These are phyloP conservation scores for Callipepla californica DNA, from an alignment of 2,113 vertebrate species.

Conservation along the genomic window DNA sequence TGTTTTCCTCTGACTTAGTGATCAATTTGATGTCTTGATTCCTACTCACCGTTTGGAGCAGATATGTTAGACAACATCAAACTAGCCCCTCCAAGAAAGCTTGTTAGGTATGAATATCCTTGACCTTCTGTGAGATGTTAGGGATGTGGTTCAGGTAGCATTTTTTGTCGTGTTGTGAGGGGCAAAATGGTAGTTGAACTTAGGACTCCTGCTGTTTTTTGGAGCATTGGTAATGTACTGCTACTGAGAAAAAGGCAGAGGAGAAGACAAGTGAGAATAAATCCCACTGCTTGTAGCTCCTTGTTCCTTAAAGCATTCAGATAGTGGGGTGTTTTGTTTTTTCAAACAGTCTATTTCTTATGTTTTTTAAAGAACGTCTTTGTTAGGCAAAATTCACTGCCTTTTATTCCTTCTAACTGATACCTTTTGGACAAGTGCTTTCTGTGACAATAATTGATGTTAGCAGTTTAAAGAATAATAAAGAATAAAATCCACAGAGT, in stretches of 20 bases:
- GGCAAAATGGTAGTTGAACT: conserved; percentile 38
- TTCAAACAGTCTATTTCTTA: background rate
- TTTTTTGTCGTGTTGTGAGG: background rate
- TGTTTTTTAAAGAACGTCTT: conserved; percentile 6
- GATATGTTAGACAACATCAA: background rate
- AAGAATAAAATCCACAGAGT: background rate
- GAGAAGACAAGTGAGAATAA: background rate
- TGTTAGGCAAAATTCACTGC: background rate
- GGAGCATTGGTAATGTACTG: conserved; percentile 15
- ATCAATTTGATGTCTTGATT: conserved; percentile 21
- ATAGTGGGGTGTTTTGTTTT: background rate
- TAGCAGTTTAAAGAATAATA: conserved; percentile 6
- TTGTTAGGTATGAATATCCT: conserved; percentile 32
- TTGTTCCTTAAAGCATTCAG: background rate
- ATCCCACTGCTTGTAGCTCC: background rate
- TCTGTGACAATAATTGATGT: background rate
- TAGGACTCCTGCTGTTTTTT: background rate
- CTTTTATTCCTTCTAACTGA: background rate
- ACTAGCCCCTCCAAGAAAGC: conserved; percentile 1
- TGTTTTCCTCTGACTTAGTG: background rate
- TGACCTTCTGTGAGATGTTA: background rate
- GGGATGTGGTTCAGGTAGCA: background rate
- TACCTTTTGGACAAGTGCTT: background rate
- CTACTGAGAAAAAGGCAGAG: conserved; percentile 4
- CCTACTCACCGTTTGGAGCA: background rate